phyloP scores from a whole-genome alignment of 64 coral and sea anemone species.

The Platygyra sinensis region DNA sequence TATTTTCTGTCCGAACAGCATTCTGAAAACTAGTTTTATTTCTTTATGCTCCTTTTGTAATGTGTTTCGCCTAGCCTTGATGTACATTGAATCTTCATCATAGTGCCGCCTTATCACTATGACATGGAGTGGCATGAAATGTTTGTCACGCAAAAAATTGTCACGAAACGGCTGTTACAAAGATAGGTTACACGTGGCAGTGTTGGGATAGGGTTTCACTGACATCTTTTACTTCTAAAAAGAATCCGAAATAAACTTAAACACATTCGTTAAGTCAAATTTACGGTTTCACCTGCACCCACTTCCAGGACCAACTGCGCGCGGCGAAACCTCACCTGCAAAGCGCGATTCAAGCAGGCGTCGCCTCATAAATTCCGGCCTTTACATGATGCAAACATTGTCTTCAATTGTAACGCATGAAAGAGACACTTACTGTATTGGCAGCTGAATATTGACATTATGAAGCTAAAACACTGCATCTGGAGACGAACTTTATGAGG shows the following conservation, averaged over 20 bases:
- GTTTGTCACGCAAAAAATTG: not conserved
- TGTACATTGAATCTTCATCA: too few relatives aligned
- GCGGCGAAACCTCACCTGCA: too few relatives aligned
- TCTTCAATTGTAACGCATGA: not conserved
- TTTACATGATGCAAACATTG: not conserved
- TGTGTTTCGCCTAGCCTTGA: too few relatives aligned
- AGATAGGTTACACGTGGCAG: not conserved
- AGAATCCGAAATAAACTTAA: not conserved
- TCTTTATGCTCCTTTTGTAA: too few relatives aligned
- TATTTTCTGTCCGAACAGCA: too few relatives aligned
- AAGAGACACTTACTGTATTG: conserved; percentile 38
- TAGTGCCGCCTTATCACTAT: too few relatives aligned
- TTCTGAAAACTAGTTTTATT: too few relatives aligned
- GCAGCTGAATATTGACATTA: conserved; percentile 1
- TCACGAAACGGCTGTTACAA: not conserved
- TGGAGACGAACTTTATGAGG: not conserved
- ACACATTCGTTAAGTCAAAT: not conserved
- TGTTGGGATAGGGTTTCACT: not conserved
- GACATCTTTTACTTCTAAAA: not conserved
- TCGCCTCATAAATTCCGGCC: not conserved
- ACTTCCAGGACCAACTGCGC: too few relatives aligned
- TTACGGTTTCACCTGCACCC: not conserved
- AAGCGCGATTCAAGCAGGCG: too few relatives aligned
- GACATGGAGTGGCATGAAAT: too few relatives aligned
- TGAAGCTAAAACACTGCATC: conserved; percentile 30